Conservation (phyloP, 2,113 vertebrate species). For the Rhea pennata region DNA sequence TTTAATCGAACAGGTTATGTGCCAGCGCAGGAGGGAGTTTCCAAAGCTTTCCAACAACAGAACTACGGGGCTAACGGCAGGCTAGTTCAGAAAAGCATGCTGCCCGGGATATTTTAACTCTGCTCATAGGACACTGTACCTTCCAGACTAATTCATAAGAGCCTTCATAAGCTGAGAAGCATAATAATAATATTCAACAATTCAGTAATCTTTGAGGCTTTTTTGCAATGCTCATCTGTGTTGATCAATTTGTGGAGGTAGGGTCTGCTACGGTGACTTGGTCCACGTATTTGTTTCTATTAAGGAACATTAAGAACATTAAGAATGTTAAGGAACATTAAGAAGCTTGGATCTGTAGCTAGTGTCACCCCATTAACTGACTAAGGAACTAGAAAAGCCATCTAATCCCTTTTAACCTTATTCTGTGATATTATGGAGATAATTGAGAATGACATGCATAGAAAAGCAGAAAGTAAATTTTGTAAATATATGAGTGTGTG, state of each 20-base stretch:
- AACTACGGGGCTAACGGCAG: not conserved
- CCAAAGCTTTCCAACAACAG: not conserved
- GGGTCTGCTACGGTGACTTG: not conserved
- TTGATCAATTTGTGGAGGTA: not conserved
- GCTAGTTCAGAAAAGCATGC: not conserved
- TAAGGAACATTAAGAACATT: not conserved
- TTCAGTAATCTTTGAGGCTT: not conserved
- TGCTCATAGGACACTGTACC: accelerated
- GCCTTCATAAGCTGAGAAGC: not conserved
- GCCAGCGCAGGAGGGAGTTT: not conserved
- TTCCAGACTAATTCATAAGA: not conserved
- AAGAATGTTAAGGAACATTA: not conserved
- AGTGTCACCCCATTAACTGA: not conserved
- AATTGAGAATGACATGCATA: not conserved
- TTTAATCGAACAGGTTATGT: not conserved
- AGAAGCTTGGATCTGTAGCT: not conserved
- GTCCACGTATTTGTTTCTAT: not conserved
- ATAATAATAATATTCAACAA: not conserved
- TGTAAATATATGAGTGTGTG: not conserved
- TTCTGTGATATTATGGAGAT: not conserved
- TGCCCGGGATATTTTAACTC: not conserved
- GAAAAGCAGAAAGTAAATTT: not conserved
- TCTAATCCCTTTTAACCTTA: not conserved
- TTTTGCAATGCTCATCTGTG: not conserved
- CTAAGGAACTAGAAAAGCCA: accelerated